phyloP scores from a whole-genome alignment of 2,888 invertebrate genomes.

The Vesta saturnalis region DNA sequence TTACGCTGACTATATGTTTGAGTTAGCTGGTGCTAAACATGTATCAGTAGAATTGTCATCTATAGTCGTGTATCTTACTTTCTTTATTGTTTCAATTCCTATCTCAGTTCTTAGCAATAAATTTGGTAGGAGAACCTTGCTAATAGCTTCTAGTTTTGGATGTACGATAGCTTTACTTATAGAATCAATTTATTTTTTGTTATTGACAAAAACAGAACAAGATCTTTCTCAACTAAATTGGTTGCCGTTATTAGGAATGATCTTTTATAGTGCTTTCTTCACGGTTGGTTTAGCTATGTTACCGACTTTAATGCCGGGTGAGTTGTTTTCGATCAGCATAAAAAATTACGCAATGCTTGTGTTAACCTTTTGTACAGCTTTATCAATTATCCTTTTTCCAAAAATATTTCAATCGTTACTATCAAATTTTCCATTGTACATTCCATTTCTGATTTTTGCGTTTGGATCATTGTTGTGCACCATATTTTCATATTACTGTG shows the following conservation, averaged over 20 bases:
- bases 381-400: slow-evolving; percentile 45
- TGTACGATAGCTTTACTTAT: slow-evolving; percentile 45
- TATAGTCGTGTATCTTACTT: slow-evolving; percentile 48
- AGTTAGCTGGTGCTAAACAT: slow-evolving; percentile 52
- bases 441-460: slow-evolving; percentile 51
- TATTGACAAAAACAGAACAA: slow-evolving; percentile 39
- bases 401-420: slow-evolving; percentile 52
- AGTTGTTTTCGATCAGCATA: slow-evolving; percentile 48
- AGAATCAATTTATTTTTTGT: slow-evolving; percentile 50
- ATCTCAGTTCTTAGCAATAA: slow-evolving; percentile 47
- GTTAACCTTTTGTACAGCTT: slow-evolving; percentile 46
- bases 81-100: slow-evolving; percentile 36
- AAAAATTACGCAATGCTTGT: slow-evolving; percentile 49
- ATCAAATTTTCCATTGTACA: slow-evolving; percentile 48
- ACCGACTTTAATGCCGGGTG: slow-evolving; percentile 47
- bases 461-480: slow-evolving; percentile 45
- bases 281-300: slow-evolving; percentile 47
- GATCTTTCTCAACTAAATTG: slow-evolving; percentile 41
- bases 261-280: slow-evolving; percentile 45
- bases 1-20: slow-evolving; percentile 54
- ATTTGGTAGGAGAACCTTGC: slow-evolving; percentile 49
- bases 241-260: slow-evolving; percentile 43
- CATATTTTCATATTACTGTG: no score
- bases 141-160: slow-evolving; percentile 47
- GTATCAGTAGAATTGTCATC: slow-evolving; percentile 50